Percentiles rank a stretch among this genome's conserved stretches.
Conservation (phyloP, 1,140 invertebrate genomes). For the Caenorhabditis elegans region WBcel235 BX284602.5:10704501-10705000, state of each 20-base stretch:
- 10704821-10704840: not conserved
- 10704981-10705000: not conserved
- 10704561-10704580: too few species aligned
- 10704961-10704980: constrained; percentile 13
- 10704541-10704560: too few species aligned
- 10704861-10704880: constrained; percentile 16
- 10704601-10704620: not conserved
- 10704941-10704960: not conserved
- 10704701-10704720: not conserved
- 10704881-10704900: not conserved
- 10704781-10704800: constrained; percentile 17
- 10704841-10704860: not conserved
- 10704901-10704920: not conserved
- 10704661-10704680: not conserved
- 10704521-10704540: too few species aligned
- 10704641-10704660: not conserved
- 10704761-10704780: not conserved
- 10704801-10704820: not conserved
- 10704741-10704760: not conserved
- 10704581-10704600: too few species aligned
- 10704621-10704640: not conserved
- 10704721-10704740: not conserved
- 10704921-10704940: constrained; percentile 15
- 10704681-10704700: not conserved
- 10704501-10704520: constrained; percentile 21